These are phyloP conservation scores for Linnaemya tessellans DNA, from an alignment of 2,888 invertebrate genomes.

Conservation along the genomic window DNA sequence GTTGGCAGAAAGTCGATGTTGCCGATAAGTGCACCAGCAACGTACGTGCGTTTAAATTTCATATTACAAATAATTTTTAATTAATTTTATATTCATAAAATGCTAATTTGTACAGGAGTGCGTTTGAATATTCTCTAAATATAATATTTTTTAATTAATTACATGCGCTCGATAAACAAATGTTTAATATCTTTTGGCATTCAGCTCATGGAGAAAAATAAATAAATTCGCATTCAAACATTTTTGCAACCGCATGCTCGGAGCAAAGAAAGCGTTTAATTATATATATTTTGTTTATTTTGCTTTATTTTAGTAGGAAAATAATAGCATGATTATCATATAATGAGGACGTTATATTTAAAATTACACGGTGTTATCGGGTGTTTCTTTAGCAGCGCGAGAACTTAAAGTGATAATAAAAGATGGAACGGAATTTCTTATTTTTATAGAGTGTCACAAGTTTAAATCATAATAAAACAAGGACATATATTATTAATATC, in stretches of 20 bases:
- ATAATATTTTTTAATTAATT: slow-evolving; percentile 11
- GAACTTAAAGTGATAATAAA: too few relatives aligned
- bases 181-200: neutral
- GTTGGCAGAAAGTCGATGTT: neutral
- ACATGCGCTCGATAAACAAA: neutral
- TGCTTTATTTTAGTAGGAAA: neutral
- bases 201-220: neutral
- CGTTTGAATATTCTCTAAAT: neutral
- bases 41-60: neutral
- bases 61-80: slow-evolving; percentile 45
- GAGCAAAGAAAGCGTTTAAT: neutral
- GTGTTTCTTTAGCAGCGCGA: too few relatives aligned
- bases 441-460: too few relatives aligned
- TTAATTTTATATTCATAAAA: slow-evolving; percentile 40
- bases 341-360: slow-evolving; percentile 5
- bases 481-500: too few relatives aligned
- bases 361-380: too few relatives aligned
- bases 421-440: too few relatives aligned
- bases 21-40: neutral
- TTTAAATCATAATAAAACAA: too few relatives aligned
- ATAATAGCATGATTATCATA: neutral
- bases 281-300: neutral
- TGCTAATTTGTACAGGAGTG: slow-evolving; percentile 43
- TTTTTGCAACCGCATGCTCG: neutral
- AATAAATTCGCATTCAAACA: too few relatives aligned